Conservation (phyloP, 2,888 invertebrate genomes). For the Parnassius orleans region DNA sequence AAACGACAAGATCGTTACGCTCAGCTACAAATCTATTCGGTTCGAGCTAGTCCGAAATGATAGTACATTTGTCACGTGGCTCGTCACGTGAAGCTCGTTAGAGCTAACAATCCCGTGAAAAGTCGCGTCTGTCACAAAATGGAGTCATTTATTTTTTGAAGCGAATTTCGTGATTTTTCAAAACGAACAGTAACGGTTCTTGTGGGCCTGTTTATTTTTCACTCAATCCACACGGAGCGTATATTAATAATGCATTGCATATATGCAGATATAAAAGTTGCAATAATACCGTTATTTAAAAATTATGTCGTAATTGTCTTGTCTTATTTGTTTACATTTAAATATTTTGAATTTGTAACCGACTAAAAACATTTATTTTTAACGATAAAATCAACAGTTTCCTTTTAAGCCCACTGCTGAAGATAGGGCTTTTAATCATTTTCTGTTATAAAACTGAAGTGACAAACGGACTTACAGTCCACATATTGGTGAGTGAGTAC, state of each 20-base stretch:
- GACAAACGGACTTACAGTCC: no score
- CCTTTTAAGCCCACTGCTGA: no score
- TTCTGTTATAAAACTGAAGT: no score
- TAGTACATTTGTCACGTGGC: conserved; percentile 26
- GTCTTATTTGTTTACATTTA: no score
- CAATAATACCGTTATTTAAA: no score
- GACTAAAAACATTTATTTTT: no score
- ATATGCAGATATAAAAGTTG: not conserved
- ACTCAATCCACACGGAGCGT: not conserved
- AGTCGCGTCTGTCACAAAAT: conserved; percentile 20
- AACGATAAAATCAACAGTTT: no score
- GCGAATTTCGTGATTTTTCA: conserved; percentile 16
- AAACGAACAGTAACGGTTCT: not conserved
- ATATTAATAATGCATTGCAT: conserved; percentile 10
- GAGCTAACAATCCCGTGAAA: conserved; percentile 28
- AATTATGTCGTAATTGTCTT: no score
- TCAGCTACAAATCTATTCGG: conserved; percentile 18
- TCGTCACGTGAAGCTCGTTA: conserved; percentile 32
- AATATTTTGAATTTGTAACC: no score
- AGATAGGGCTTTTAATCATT: no score
- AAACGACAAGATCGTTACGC: conserved; percentile 12
- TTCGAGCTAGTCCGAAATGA: conserved; percentile 22
- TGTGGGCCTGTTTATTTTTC: conserved; percentile 5
- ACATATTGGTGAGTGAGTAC: no score
- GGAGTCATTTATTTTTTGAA: conserved; percentile 21